Percentiles rank a stretch among this genome's conserved stretches.
These are phyloP conservation scores for Dasysyrphus albostriatus DNA, from an alignment of 2,888 invertebrate genomes.

Conservation along the genomic window DNA sequence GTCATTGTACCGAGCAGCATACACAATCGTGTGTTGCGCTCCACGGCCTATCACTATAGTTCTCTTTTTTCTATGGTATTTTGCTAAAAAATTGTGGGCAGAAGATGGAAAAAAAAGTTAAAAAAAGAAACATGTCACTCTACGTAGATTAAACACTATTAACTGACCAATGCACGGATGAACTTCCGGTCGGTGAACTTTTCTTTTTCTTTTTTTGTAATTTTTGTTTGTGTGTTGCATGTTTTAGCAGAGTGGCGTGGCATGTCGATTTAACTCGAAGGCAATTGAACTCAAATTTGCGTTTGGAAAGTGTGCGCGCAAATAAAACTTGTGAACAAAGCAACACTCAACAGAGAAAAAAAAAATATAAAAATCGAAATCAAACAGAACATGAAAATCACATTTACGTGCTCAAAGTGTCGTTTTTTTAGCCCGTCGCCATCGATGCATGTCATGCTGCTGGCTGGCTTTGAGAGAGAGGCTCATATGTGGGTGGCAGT, in stretches of 20 bases:
- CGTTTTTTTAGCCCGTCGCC: conserved; percentile 47
- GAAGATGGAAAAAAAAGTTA: conserved; percentile 19
- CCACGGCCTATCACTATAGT: conserved; percentile 12
- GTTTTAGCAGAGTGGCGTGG: conserved; percentile 8
- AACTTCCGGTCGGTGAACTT: conserved; percentile 74
- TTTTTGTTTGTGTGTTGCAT: conserved; percentile 17
- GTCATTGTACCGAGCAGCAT: conserved; percentile 55
- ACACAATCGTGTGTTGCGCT: conserved; percentile 50
- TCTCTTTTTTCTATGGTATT: conserved; percentile 27
- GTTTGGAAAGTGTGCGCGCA: conserved; percentile 55
- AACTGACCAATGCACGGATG: conserved; percentile 73
- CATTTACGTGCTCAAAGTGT: conserved; percentile 54
- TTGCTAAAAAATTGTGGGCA: conserved; percentile 32
- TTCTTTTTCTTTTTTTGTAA: conserved; percentile 24
- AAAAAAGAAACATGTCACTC: conserved; percentile 56
- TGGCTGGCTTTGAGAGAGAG: neutral
- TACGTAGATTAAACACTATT: conserved; percentile 59
- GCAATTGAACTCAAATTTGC: conserved; percentile 62
- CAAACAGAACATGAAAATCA: conserved; percentile 66
- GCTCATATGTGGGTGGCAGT: conserved; percentile 37
- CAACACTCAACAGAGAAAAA: neutral
- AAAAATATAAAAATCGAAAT: conserved; percentile 8
- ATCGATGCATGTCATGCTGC: conserved; percentile 55
- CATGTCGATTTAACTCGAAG: conserved; percentile 24
- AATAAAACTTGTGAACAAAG: conserved; percentile 36